Conservation (phyloP, 1,140 invertebrate species). For the Drosophila neocordata region DNA sequence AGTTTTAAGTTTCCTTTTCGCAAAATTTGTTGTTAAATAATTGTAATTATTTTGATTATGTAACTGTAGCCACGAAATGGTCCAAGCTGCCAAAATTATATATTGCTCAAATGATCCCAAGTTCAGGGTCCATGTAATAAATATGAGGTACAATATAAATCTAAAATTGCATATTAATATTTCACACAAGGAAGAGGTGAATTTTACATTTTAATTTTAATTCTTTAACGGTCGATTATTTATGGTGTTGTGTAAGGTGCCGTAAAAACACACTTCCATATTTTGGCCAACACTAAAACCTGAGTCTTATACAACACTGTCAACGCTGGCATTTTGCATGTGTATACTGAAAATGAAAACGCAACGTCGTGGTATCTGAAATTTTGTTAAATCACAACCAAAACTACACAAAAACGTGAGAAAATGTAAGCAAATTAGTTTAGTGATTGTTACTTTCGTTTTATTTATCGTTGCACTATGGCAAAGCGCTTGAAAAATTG, state of each 20-base stretch:
- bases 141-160: too few relatives aligned
- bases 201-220: background rate
- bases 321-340: background rate
- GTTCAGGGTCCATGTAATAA: background rate
- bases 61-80: background rate
- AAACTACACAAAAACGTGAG: conserved; percentile 60
- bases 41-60: background rate
- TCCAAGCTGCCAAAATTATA: background rate
- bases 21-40: background rate
- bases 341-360: conserved; percentile 8
- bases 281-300: background rate
- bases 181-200: too few relatives aligned
- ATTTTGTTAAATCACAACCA: conserved; percentile 8
- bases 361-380: background rate
- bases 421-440: conserved; percentile 76
- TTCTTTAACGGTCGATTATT: background rate
- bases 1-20: background rate
- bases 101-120: background rate
- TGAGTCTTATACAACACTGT: background rate
- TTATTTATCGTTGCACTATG: conserved; percentile 36
- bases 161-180: too few relatives aligned
- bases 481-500: conserved; percentile 23
- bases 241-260: background rate
- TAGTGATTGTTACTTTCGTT: conserved; percentile 68
- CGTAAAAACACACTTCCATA: background rate